Conservation (phyloP, 2,797 vertebrate genomes). For the Iguana delicatissima region DNA sequence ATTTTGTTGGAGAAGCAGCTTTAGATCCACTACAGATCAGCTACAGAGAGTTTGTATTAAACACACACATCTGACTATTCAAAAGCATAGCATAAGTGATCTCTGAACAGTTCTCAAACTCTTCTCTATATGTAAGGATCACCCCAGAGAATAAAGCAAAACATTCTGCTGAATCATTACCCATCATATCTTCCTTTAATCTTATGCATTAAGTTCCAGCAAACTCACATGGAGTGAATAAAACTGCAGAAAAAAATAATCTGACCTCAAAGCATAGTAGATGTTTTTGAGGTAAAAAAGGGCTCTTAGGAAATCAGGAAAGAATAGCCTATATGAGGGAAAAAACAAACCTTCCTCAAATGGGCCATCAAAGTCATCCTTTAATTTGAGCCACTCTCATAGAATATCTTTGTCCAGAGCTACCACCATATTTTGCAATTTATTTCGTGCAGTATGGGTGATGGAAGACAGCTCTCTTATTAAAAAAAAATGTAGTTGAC, state of each 20-base stretch:
- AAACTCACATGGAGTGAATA: conserved; percentile 15
- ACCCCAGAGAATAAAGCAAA: neutral
- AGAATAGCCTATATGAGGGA: conserved; percentile 6
- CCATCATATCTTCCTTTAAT: neutral
- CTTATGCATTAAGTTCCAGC: conserved; percentile 23
- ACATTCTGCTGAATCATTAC: neutral
- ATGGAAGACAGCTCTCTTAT: neutral
- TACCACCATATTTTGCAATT: conserved; percentile 20
- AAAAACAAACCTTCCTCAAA: conserved; percentile 12
- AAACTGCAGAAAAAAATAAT: conserved; percentile 33
- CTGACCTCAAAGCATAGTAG: neutral
- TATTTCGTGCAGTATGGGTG: neutral
- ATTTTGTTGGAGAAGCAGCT: neutral
- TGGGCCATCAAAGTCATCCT: conserved; percentile 1
- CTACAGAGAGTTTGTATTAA: neutral
- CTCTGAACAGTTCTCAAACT: neutral
- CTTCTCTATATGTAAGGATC: neutral
- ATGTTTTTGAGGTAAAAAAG: neutral
- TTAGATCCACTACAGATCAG: neutral
- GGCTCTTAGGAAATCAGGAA: neutral
- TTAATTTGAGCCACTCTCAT: conserved; percentile 34
- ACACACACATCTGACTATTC: neutral
- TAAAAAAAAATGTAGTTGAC: neutral
- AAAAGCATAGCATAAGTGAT: neutral
- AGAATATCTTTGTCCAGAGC: conserved; percentile 38